Evolutionary conservation across 2,797 vertebrate species (phyloP).

Genomic region (Potorous gilbertii): DNA sequence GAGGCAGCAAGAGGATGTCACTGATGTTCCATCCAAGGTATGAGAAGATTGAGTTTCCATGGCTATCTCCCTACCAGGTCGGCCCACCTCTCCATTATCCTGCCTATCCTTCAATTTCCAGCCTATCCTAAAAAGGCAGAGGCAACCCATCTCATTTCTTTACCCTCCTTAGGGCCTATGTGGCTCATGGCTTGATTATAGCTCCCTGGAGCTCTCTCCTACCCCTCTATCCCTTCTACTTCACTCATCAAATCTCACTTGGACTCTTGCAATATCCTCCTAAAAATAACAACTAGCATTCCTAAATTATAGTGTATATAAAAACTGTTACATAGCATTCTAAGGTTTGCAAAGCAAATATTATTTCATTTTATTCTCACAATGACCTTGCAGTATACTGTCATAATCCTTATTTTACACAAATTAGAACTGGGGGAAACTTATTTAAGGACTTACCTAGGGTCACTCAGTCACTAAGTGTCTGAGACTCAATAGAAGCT

Average conservation of each 20-base stretch:
- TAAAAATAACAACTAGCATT: neutral
- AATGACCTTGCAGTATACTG: neutral
- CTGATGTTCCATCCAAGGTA: neutral
- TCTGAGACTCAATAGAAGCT: neutral
- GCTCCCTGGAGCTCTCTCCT: neutral
- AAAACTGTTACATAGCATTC: neutral
- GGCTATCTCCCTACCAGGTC: neutral
- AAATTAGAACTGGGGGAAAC: neutral
- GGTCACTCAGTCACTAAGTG: neutral
- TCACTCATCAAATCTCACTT: neutral
- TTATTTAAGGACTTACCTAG: neutral
- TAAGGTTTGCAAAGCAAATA: neutral
- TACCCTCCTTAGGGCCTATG: neutral
- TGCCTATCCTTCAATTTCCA: neutral
- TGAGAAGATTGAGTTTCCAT: neutral
- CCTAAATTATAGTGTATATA: neutral
- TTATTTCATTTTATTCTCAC: neutral
- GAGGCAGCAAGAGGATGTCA: neutral
- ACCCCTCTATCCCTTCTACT: neutral
- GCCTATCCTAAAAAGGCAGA: neutral
- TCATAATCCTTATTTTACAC: neutral
- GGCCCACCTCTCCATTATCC: neutral
- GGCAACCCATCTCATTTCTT: neutral
- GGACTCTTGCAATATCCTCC: too few relatives aligned
- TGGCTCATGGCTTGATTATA: neutral